These are phyloP conservation scores for Acropternis orthonyx DNA, from an alignment of 2,797 vertebrate genomes.

Conservation along the genomic window DNA sequence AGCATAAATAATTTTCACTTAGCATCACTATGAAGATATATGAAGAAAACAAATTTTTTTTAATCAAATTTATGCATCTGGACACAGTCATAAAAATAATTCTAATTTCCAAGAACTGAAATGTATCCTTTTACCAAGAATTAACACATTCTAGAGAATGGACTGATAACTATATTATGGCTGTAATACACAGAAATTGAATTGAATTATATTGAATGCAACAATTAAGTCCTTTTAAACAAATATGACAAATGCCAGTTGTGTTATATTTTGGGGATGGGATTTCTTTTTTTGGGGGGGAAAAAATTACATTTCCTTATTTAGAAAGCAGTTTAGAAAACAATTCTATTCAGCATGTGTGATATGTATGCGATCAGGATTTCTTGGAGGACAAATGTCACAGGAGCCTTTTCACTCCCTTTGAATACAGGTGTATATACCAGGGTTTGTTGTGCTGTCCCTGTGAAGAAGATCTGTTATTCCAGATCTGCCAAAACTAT, in stretches of 20 bases:
- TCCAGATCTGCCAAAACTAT: not conserved
- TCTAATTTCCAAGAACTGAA: not conserved
- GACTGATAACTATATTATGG: not conserved
- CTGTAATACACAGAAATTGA: not conserved
- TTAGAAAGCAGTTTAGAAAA: not conserved
- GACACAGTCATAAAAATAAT: not conserved
- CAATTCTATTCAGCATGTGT: not conserved
- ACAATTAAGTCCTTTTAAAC: not conserved
- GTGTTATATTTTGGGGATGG: not conserved
- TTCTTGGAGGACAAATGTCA: not conserved
- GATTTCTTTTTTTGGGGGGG: not conserved
- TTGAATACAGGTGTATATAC: not conserved
- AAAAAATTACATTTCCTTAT: not conserved
- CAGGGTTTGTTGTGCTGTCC: not conserved
- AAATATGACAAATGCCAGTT: not conserved
- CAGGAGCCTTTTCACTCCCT: not conserved
- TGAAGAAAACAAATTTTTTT: not conserved
- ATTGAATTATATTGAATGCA: not conserved
- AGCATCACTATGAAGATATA: not conserved
- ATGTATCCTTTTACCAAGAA: not conserved
- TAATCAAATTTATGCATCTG: not conserved
- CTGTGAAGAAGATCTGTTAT: not conserved
- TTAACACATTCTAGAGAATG: not conserved
- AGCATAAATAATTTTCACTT: slow-evolving; percentile 6
- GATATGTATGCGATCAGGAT: not conserved